Evolutionary conservation across 2,113 vertebrate genomes (phyloP), one percentile per base, ranked within the genome.

Genomic region (Cynocephalus volans): DNA sequence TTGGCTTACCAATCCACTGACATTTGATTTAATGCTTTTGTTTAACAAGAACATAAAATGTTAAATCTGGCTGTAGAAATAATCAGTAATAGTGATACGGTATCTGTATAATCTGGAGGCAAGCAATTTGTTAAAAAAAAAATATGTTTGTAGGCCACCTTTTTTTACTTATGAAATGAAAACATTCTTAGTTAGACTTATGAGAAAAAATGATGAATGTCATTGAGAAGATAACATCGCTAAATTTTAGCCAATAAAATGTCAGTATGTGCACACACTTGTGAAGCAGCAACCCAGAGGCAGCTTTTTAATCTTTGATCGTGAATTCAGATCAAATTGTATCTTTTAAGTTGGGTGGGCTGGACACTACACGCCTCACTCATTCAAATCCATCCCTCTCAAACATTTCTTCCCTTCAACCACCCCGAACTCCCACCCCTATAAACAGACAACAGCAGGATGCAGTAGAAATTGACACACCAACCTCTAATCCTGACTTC

Each of bases 41-140:
- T 88, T 93, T 73, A 88, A 81, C 8, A 94, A 88, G n/a, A 95
- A 94, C 45, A 88, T 64, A 96, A 93, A 93, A 93, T 60, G 6
- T 85, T 82, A 86, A 86, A 93, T 79, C 62, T 60, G 33, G 17
- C 89, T 82, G 62, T 6, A 96, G 58, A 91, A 96, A 92, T 85
- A 23, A 62, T 92, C 70, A 88, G 24, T 36, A 90, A 75, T 33
- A 89, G 24, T 58, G 96, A 45, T 77, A 62, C 67, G 14, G 4
- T 72, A 83, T 85, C 84, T 94, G 5, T 58, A 18, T 81, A 75
- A 73, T 77, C 64, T 41, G 94, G 50, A 85, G 24, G 19, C 33
- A 94, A 93, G 14, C 56, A 88, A 72, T 50, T 95, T 33, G 7
- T 21, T 12, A 72, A 73, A 65, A 79, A 65, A n/a, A 50, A 56